phyloP scores from a whole-genome alignment of 2,888 invertebrate species.

The Piscicola geometra region DNA sequence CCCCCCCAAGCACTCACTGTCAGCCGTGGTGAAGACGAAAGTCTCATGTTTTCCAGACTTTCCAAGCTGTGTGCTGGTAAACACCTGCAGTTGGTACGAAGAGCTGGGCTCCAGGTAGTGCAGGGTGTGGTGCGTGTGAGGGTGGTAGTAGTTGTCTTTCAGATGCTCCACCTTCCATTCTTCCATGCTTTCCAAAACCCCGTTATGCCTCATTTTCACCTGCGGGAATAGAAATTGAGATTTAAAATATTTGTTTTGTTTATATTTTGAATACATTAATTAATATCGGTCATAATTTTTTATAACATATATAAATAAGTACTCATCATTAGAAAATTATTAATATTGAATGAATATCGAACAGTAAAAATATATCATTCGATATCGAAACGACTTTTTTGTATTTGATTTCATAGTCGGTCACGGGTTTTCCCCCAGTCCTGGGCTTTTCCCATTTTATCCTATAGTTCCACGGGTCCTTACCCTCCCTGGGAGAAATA shows the following conservation, averaged over 20 bases:
- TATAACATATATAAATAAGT: not conserved
- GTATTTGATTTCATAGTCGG: conserved; percentile 43
- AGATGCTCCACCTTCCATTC: conserved; percentile 36
- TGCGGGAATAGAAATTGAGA: not conserved
- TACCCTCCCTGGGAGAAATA: conserved; percentile 20
- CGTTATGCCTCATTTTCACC: conserved; percentile 29
- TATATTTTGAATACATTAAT: not conserved
- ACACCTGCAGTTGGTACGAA: conserved; percentile 40
- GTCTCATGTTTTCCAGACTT: conserved; percentile 36
- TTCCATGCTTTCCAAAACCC: conserved; percentile 36
- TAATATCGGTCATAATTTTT: not conserved
- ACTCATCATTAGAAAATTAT: conserved; percentile 16
- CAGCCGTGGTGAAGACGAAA: conserved; percentile 40
- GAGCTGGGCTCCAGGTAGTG: conserved; percentile 37
- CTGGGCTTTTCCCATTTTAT: conserved; percentile 45
- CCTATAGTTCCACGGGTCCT: conserved; percentile 39
- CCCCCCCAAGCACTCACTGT: conserved; percentile 18
- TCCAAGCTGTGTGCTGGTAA: conserved; percentile 42
- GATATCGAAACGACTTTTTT: conserved; percentile 43
- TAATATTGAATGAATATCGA: too few relatives aligned
- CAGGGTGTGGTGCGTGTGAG: conserved; percentile 39
- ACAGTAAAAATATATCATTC: too few relatives aligned
- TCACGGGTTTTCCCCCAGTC: conserved; percentile 45
- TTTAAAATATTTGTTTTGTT: not conserved
- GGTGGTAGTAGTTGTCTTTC: conserved; percentile 37